phyloP scores from a whole-genome alignment of 2,888 invertebrate genomes.

The Drosophila nigricruria region DNA sequence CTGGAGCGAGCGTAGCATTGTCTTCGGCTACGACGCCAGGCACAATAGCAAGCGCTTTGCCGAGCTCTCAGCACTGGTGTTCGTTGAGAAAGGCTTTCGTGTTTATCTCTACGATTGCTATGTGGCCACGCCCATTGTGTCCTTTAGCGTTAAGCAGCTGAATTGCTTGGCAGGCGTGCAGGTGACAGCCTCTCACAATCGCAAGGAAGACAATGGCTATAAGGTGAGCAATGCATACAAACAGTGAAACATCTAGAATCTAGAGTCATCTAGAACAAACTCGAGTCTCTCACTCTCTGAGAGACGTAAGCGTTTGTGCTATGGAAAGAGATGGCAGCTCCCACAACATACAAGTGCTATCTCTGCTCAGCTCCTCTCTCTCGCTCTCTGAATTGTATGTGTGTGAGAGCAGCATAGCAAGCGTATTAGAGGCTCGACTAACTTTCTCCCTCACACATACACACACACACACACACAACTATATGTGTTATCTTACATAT shows the following conservation, averaged over 20 bases:
- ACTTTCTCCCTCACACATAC: background rate
- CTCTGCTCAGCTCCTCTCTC: too few species aligned
- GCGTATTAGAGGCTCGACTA: background rate
- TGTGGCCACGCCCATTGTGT: constrained; percentile 97
- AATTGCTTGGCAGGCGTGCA: constrained; percentile 94
- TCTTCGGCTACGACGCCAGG: constrained; percentile 96
- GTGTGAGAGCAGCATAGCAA: background rate
- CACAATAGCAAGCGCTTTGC: constrained; percentile 94
- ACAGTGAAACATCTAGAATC: background rate
- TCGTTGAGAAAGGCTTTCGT: constrained; percentile 90
- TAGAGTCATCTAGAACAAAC: background rate
- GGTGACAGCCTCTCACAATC: constrained; percentile 98
- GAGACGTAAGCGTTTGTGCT: too few species aligned
- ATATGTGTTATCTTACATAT: background rate
- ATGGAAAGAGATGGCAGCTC: too few species aligned
- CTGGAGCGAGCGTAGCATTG: constrained; percentile 89
- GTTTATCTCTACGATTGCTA: constrained; percentile 93
- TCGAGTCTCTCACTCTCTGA: too few species aligned
- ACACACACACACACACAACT: background rate
- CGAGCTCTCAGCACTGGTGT: constrained; percentile 93
- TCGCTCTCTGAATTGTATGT: background rate
- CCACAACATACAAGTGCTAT: too few species aligned
- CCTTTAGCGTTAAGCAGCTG: constrained; percentile 92
- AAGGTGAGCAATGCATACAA: constrained; percentile 86
- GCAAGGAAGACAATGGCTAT: constrained; percentile 98